Base-by-base conservation (phyloP, 2,888 invertebrate species). In the Meandrusa payeni region DNA sequence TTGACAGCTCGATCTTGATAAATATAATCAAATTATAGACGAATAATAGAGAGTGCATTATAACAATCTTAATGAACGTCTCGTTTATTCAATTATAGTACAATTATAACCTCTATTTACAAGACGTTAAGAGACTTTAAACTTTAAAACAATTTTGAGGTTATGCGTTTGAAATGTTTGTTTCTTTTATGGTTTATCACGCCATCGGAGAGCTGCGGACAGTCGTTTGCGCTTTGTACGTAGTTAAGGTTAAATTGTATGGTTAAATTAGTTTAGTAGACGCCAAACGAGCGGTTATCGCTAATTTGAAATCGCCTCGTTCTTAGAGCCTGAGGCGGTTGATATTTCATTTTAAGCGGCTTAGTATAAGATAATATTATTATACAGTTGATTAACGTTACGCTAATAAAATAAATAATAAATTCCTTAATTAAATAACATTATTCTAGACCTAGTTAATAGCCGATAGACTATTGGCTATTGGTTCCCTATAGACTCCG, bases 1-100 rank as follows among this genome's bases (percentile, higher is more conserved):
- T 79, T 75, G 82, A 83, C 82, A 72, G 76, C 65, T 77, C 55
- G 74, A 83, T 85, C 79, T 63, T 74, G 86, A 86, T 87, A 85
- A 70, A 55, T 61, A 57, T 85, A 85, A 85, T 85, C 82, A 65
- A 65, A 65, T 65, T 62, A 65, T 50, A 59, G 48, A 49, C 48
- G 57, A 52, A 59, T 64, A 59, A 62, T 61, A 59, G 55, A 57
- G 49, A 54, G 46, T 33, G 39, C 7, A 27, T 22, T 17, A 19
- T 20, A 7, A 53, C 55, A 46, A 54, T 6, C 5, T 39, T 41
- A 40, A 42, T 13, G 15, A 10, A 34, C 17, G 13, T 29, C 38
- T 27, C 33, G 38, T 42, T 31, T 33, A 32, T 41, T 41, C 9
- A 17, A 6, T 29, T 15, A 17, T 17, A n/a, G 2, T 29, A 31